Evolutionary conservation across 2,888 invertebrate species (phyloP), one percentile per base, ranked within the genome.

Genomic region (Agonopterix heracliana): DNA sequence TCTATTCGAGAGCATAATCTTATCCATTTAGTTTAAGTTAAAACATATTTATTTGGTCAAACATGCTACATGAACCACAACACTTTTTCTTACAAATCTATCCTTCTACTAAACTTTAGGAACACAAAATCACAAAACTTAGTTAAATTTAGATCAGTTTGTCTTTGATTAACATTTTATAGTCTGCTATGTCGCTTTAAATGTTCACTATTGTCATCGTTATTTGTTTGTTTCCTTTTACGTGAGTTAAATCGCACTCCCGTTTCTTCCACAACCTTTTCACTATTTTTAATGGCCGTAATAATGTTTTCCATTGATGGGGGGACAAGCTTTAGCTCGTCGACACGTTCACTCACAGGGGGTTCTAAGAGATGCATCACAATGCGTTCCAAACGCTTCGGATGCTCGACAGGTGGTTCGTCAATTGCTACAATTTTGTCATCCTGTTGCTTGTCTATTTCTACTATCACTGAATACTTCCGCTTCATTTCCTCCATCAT

Each of bases 401-500:
- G 93, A 80, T 95, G 93, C 67, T 94, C 94, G 0, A 93, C 91
- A 1, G 90, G 90, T 8, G 72, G 71, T 41, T 86, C 85, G 63
- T 86, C 83, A 46, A 69, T 47, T 10, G 68, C 52, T 11, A 62
- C 44, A 11, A 60, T 51, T 43, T 58, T 63, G 10, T 78, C 77
- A 49, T 54, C 63, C 35, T 73, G 69, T 44, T 86, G 80, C 54
- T 87, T 88, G 48, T 87, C 84, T 42, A 87, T 81, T 61, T 91
- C 89, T 10, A 92, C 90, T 51, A 93, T 90, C 1, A 94, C 93
- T 8, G 95, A 93, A 82, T 92, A 96, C 71, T 93, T 91, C 54
- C 90, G 89, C 71, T 94, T 95, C 95, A 96, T 96, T 60, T 95
- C 93, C 46, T 91, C 90, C 56, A 95, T 92, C 66, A 94, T 90